Conservation (phyloP, 2,888 invertebrate genomes). For the Antheraea assamensis region DNA sequence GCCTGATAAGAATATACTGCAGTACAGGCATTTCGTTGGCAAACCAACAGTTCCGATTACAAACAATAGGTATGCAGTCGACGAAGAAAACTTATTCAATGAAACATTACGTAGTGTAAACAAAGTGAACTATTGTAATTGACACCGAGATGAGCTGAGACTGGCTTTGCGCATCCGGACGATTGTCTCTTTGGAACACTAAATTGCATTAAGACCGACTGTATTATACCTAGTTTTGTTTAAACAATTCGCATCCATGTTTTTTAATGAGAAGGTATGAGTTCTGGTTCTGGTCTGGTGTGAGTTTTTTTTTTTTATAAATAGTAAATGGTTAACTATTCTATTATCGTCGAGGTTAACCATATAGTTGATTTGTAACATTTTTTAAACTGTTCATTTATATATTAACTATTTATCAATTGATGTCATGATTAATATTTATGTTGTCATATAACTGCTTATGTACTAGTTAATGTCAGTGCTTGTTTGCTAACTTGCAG, state of each 20-base stretch:
- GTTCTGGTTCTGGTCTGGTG: background rate
- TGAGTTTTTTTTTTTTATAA: too few relatives aligned
- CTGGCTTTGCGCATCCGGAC: background rate
- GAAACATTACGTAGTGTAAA: background rate
- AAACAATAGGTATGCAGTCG: conserved; percentile 1
- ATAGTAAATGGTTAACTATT: too few relatives aligned
- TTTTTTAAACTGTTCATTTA: background rate
- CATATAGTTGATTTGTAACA: too few relatives aligned
- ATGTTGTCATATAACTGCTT: background rate
- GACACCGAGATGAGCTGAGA: background rate
- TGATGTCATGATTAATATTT: background rate
- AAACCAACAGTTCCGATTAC: conserved; percentile 6
- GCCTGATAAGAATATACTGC: conserved; percentile 2
- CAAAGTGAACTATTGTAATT: conserved; percentile 4
- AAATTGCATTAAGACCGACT: background rate
- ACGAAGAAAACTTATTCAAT: background rate
- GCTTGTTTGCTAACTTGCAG: background rate
- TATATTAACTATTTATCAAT: background rate
- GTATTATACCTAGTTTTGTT: background rate
- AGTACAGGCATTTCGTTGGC: conserved; percentile 10
- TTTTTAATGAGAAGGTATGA: background rate
- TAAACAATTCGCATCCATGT: background rate
- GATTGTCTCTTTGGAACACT: background rate
- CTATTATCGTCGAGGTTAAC: background rate
- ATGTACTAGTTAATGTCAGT: background rate